A percentile compares a stretch with the other conserved stretches of the same genome.
phyloP scores from a whole-genome alignment of 92 coral and sea anemone species.

The Montipora capitata region DNA sequence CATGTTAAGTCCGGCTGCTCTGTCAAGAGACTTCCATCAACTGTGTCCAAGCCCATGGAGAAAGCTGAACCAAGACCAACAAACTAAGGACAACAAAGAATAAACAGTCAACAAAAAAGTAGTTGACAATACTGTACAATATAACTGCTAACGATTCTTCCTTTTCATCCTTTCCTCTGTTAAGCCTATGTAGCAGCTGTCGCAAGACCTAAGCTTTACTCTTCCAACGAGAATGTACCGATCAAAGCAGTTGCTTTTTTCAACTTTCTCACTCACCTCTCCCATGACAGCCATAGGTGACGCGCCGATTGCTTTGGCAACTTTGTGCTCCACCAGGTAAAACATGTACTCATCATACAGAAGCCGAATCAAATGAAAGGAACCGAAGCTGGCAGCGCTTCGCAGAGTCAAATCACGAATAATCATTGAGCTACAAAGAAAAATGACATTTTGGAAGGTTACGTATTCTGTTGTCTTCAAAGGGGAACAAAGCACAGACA shows the following conservation, averaged over 20 bases:
- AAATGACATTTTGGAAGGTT: too few species aligned
- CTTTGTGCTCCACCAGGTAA: slow-evolving; percentile 98
- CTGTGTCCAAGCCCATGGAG: slow-evolving; percentile 93
- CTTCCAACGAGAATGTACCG: too few species aligned
- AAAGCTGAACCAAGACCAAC: slow-evolving; percentile 98
- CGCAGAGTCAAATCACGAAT: slow-evolving; percentile 97
- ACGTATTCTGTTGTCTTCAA: too few species aligned
- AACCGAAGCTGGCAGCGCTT: slow-evolving; percentile 99
- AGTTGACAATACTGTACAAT: too few species aligned
- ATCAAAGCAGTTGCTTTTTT: too few species aligned
- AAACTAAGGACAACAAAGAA: slow-evolving; percentile 69
- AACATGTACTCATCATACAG: slow-evolving; percentile 99
- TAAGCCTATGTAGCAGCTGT: too few species aligned
- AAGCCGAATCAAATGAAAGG: slow-evolving; percentile 97
- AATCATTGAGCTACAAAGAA: slow-evolving; percentile 91
- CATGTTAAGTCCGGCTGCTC: slow-evolving; percentile 79
- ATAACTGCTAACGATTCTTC: too few species aligned
- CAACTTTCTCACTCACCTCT: slow-evolving; percentile 76
- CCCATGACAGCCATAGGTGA: slow-evolving; percentile 99
- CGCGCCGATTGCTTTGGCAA: slow-evolving; percentile 96
- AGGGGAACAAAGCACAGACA: too few species aligned
- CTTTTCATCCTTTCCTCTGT: too few species aligned
- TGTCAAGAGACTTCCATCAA: slow-evolving; percentile 79
- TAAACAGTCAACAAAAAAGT: too few species aligned
- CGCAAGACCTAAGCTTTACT: too few species aligned